Evolutionary conservation across 2,888 invertebrate genomes (phyloP).

Genomic region (Pinctada fucata): DNA sequence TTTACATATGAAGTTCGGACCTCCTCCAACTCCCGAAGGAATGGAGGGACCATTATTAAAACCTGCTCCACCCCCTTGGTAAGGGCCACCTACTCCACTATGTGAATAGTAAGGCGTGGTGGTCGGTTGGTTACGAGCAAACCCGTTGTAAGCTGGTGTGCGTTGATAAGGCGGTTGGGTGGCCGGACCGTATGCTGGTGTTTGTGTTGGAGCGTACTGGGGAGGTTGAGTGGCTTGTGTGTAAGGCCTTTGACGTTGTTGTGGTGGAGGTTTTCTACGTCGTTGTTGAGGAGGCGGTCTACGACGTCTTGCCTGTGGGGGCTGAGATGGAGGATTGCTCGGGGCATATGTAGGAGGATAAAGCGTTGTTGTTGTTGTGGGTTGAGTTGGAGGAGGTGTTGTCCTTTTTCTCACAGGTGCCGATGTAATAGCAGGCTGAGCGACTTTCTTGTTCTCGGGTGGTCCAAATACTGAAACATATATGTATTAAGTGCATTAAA

Average conservation of each 20-base stretch:
- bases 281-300: not conserved
- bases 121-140: not conserved
- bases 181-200: not conserved
- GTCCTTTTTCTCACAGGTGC: not conserved
- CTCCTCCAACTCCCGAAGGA: slow-evolving; percentile 8
- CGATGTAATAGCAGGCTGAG: no score
- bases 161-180: not conserved
- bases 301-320: not conserved
- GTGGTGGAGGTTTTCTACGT: not conserved
- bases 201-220: not conserved
- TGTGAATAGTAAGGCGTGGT: not conserved
- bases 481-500: no score
- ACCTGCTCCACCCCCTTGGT: not conserved
- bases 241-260: slow-evolving; percentile 1
- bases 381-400: slow-evolving; percentile 8
- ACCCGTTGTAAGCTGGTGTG: not conserved
- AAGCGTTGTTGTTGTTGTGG: not conserved
- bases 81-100: not conserved
- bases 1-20: slow-evolving; percentile 10
- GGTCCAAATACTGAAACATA: no score
- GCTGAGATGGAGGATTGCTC: not conserved
- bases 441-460: not conserved
- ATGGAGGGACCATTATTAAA: not conserved
- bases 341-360: slow-evolving; percentile 10
- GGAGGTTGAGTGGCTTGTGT: slow-evolving; percentile 1